Evolutionary conservation across 1,140 invertebrate species (phyloP).

Genomic region (Pachypsylla venusta): DNA sequence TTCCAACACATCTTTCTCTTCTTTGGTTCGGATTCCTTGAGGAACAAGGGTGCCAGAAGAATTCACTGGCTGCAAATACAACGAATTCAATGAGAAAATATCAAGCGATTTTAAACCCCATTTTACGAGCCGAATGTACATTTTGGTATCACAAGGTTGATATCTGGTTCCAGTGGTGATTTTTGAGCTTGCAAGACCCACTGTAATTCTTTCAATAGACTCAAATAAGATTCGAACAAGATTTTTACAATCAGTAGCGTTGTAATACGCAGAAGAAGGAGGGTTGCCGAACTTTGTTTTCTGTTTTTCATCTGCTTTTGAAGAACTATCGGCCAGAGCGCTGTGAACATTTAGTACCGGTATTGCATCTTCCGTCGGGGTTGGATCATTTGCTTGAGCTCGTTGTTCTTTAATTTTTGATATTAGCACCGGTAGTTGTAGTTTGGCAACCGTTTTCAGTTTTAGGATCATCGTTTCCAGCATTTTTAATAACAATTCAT

Average conservation of each 20-base stretch:
- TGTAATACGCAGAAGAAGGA: slow-evolving; percentile 51
- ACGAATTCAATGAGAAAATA: slow-evolving; percentile 61
- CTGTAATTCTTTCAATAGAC: slow-evolving; percentile 90
- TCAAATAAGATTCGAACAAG: slow-evolving; percentile 89
- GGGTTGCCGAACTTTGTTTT: slow-evolving; percentile 60
- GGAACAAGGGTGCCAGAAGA: slow-evolving; percentile 27
- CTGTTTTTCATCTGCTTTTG: not conserved
- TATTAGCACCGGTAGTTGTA: slow-evolving; percentile 75
- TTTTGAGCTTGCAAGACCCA: slow-evolving; percentile 76
- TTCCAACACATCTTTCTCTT: slow-evolving; percentile 94
- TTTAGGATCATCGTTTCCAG: slow-evolving; percentile 90
- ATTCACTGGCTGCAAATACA: slow-evolving; percentile 30
- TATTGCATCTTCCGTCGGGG: slow-evolving; percentile 2
- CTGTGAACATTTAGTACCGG: slow-evolving; percentile 10
- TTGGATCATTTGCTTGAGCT: not conserved
- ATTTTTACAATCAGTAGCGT: slow-evolving; percentile 78
- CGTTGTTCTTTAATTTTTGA: slow-evolving; percentile 42
- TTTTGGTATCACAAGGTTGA: slow-evolving; percentile 72
- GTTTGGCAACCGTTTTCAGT: slow-evolving; percentile 87
- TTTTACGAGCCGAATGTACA: slow-evolving; percentile 82
- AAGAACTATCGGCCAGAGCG: not conserved
- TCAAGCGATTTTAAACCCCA: slow-evolving; percentile 87
- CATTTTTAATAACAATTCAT: slow-evolving; percentile 74
- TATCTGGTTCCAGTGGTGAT: slow-evolving; percentile 37
- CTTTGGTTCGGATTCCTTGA: slow-evolving; percentile 74